phyloP scores from a whole-genome alignment of 2,797 vertebrate species.

The Cetoscarus ocellatus region DNA sequence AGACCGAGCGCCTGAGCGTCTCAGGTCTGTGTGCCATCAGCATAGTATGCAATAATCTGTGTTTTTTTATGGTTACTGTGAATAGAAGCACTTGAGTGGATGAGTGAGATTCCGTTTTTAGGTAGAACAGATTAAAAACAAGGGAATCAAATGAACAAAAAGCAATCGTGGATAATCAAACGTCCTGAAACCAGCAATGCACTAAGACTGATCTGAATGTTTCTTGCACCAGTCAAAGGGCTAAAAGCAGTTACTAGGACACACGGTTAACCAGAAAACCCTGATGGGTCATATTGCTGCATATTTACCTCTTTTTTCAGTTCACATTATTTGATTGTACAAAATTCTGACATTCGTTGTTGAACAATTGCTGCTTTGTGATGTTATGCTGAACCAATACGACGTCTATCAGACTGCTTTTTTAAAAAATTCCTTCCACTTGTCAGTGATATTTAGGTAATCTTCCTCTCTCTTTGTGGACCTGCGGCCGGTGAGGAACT shows the following conservation, averaged over 20 bases:
- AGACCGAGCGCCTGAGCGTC: slow-evolving; percentile 60
- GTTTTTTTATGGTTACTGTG: slow-evolving; percentile 70
- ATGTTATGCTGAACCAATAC: slow-evolving; percentile 72
- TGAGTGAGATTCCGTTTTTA: slow-evolving; percentile 52
- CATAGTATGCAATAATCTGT: slow-evolving; percentile 82
- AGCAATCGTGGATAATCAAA: slow-evolving; percentile 67
- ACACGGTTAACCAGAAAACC: slow-evolving; percentile 60
- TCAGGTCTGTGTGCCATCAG: slow-evolving; percentile 70
- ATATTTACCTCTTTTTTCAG: slow-evolving; percentile 76
- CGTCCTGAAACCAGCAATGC: slow-evolving; percentile 74
- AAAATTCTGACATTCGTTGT: slow-evolving; percentile 53
- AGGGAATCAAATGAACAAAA: slow-evolving; percentile 40
- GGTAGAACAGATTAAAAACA: slow-evolving; percentile 41
- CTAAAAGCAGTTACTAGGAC: slow-evolving; percentile 75
- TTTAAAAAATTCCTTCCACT: slow-evolving; percentile 48
- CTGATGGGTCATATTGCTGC: slow-evolving; percentile 71
- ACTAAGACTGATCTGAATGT: slow-evolving; percentile 76
- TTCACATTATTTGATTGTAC: slow-evolving; percentile 70
- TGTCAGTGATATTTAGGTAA: slow-evolving; percentile 60
- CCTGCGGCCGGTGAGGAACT: slow-evolving; percentile 41
- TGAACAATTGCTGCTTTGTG: slow-evolving; percentile 73
- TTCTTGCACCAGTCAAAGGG: slow-evolving; percentile 81
- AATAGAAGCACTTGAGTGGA: slow-evolving; percentile 60
- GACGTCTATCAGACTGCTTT: slow-evolving; percentile 57
- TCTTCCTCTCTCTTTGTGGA: slow-evolving; percentile 50